Percentiles rank a stretch among this genome's conserved stretches.
Evolutionary conservation across 2,113 vertebrate species (phyloP).

Genomic region (Dasyornis broadbenti): DNA sequence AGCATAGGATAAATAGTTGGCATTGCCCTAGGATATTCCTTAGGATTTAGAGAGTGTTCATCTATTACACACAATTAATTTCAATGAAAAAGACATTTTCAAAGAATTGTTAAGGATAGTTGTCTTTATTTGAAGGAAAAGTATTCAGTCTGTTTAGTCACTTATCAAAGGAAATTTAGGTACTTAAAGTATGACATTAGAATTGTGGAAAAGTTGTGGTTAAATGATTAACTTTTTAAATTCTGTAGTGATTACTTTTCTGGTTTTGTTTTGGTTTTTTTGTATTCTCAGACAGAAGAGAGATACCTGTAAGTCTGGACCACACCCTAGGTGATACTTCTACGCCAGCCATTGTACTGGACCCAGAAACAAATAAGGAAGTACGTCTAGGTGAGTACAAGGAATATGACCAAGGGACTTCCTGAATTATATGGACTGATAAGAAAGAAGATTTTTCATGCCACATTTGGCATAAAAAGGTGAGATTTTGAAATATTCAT

Average conservation of each 20-base stretch:
- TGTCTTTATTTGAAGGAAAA: background rate
- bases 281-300: slow-evolving; percentile 4
- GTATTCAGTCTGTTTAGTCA: background rate
- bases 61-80: background rate
- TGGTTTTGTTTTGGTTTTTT: background rate
- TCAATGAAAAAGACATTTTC: background rate
- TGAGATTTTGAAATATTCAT: background rate
- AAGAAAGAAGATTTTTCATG: background rate
- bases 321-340: slow-evolving; percentile 28
- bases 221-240: background rate
- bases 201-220: background rate
- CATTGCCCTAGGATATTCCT: background rate
- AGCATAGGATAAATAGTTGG: background rate
- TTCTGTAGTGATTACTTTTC: background rate
- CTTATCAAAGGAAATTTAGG: background rate
- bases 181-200: background rate
- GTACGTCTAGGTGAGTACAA: slow-evolving; percentile 63
- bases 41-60: background rate
- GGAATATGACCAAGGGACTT: background rate
- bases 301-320: background rate
- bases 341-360: slow-evolving; percentile 47
- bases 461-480: background rate
- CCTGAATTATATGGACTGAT: background rate
- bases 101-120: background rate
- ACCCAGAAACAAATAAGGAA: slow-evolving; percentile 51